phyloP scores from a whole-genome alignment of 2,888 invertebrate genomes.

The Miltochrista miniata region DNA sequence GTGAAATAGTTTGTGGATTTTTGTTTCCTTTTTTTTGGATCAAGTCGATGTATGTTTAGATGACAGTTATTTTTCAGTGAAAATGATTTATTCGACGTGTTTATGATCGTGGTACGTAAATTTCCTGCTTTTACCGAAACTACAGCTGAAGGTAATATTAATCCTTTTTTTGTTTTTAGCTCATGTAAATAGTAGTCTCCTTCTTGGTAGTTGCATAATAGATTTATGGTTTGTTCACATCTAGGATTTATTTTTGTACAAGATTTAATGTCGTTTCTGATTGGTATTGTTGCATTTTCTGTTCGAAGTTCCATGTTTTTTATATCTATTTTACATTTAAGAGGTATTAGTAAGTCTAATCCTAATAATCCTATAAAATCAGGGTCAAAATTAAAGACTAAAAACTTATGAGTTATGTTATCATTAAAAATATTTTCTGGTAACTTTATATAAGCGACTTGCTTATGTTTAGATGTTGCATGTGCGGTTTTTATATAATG shows the following conservation, averaged over 20 bases:
- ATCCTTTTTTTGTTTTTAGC: slow-evolving; percentile 15
- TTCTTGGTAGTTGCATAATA: slow-evolving; percentile 21
- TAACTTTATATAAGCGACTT: slow-evolving; percentile 27
- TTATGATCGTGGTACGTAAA: slow-evolving; percentile 19
- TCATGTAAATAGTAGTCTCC: slow-evolving; percentile 24
- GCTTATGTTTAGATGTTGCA: slow-evolving; percentile 33
- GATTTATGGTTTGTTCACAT: slow-evolving; percentile 24
- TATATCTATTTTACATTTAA: slow-evolving; percentile 32
- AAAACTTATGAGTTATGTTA: slow-evolving; percentile 32
- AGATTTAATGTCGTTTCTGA: slow-evolving; percentile 27
- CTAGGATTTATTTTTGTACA: slow-evolving; percentile 15
- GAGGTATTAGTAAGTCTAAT: slow-evolving; percentile 23
- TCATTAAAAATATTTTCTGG: slow-evolving; percentile 23
- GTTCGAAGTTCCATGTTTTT: slow-evolving; percentile 29
- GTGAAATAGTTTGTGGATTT: slow-evolving; percentile 36
- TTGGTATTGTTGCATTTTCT: slow-evolving; percentile 20
- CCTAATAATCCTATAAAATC: slow-evolving; percentile 36
- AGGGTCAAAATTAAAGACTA: slow-evolving; percentile 36
- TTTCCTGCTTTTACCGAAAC: slow-evolving; percentile 25
- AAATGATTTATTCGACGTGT: slow-evolving; percentile 13
- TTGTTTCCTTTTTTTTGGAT: too few species aligned
- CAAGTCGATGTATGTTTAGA: slow-evolving; percentile 3
- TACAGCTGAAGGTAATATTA: slow-evolving; percentile 21
- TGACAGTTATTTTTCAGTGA: slow-evolving; percentile 15
- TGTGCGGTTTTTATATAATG: slow-evolving; percentile 62